These are phyloP conservation scores for Trimorus sp. DNA, from an alignment of 2,888 invertebrate genomes.

Conservation along the genomic window DNA sequence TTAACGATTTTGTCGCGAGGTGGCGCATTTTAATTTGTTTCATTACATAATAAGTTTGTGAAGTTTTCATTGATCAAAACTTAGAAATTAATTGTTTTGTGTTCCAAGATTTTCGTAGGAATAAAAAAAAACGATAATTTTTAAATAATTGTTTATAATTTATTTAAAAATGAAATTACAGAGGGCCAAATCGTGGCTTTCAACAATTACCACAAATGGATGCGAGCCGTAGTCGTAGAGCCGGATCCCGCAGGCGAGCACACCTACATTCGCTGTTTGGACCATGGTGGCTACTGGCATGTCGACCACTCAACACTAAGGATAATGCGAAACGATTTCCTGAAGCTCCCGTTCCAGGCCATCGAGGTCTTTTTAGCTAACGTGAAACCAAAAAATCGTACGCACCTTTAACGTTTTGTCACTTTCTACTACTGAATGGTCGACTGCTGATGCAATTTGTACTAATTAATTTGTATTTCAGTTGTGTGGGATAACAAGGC, in stretches of 20 bases:
- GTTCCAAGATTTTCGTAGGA: too few relatives aligned
- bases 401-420: too few relatives aligned
- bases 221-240: constrained; percentile 74
- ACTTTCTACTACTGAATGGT: too few relatives aligned
- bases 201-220: constrained; percentile 92
- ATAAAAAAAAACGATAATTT: too few relatives aligned
- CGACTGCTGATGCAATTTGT: too few relatives aligned
- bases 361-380: constrained; percentile 97
- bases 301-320: constrained; percentile 90
- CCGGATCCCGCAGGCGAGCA: constrained; percentile 87
- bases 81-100: too few relatives aligned
- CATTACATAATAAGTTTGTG: too few relatives aligned
- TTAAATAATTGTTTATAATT: too few relatives aligned
- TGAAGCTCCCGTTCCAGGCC: constrained; percentile 94
- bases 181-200: constrained; percentile 95
- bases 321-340: constrained; percentile 96
- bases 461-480: constrained; percentile 68
- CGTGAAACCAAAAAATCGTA: constrained; percentile 90
- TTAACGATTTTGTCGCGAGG: too few relatives aligned
- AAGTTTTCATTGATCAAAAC: too few relatives aligned
- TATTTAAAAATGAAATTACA: too few relatives aligned
- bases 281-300: constrained; percentile 96
- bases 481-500: constrained; percentile 90
- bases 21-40: too few relatives aligned
- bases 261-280: constrained; percentile 93